phyloP scores from a whole-genome alignment of 2,113 vertebrate species.

The Engraulis encrasicolus region DNA sequence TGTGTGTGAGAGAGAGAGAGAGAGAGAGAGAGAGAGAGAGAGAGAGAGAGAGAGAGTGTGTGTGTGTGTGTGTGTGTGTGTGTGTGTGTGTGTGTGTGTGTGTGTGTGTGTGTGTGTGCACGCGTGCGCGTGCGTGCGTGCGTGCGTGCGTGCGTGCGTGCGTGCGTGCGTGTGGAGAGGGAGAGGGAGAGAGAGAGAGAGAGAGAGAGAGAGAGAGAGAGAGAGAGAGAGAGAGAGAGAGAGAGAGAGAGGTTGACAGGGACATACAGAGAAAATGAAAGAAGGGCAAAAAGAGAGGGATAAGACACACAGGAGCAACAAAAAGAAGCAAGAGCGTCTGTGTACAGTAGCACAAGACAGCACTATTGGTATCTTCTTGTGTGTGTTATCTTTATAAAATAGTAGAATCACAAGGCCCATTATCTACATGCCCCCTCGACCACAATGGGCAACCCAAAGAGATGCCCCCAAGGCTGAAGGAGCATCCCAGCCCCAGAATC shows the following conservation, averaged over 20 bases:
- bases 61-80: no score
- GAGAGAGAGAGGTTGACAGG: no score
- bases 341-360: no score
- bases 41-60: no score
- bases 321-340: no score
- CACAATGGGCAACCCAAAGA: conserved; percentile 2
- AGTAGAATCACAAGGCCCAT: conserved; percentile 46
- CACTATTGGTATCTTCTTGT: background rate
- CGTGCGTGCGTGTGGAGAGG: no score
- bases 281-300: background rate
- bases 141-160: no score
- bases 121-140: no score
- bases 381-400: conserved; percentile 53
- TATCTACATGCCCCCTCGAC: conserved; percentile 25
- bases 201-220: background rate
- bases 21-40: no score
- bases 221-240: background rate
- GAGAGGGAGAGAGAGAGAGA: background rate
- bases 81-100: no score
- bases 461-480: conserved; percentile 4
- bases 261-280: background rate
- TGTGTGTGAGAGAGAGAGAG: background rate
- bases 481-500: conserved; percentile 27
- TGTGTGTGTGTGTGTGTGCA: no score
- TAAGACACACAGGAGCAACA: no score